These are phyloP conservation scores for Notolepis coatsorum DNA, from an alignment of 2,797 vertebrate genomes.

Conservation along the genomic window DNA sequence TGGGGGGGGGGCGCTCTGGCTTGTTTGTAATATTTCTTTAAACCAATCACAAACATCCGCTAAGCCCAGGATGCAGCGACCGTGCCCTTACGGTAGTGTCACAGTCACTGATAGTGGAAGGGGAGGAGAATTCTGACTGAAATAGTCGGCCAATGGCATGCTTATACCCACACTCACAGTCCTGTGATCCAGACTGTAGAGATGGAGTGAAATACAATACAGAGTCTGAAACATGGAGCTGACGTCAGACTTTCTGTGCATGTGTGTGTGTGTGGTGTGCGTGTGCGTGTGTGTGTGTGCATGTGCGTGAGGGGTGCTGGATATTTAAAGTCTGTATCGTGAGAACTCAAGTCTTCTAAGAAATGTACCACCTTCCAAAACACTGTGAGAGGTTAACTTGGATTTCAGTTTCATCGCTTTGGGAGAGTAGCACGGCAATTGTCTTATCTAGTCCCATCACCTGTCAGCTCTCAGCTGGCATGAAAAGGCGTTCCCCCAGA, in stretches of 20 bases:
- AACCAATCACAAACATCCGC: too few relatives aligned
- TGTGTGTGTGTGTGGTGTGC: neutral
- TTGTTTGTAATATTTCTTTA: too few relatives aligned
- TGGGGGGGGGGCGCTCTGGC: too few relatives aligned
- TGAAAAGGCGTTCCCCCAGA: neutral
- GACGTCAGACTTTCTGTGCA: slow-evolving; percentile 30
- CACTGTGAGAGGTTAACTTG: neutral
- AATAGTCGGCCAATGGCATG: too few relatives aligned
- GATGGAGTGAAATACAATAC: slow-evolving; percentile 33
- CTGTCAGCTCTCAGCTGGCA: neutral
- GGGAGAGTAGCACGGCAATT: neutral
- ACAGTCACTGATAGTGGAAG: too few relatives aligned
- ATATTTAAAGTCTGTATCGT: neutral
- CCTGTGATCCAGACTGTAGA: too few relatives aligned
- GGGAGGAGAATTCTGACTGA: too few relatives aligned
- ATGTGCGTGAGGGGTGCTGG: too few relatives aligned
- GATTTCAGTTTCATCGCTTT: neutral
- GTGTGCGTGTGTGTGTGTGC: neutral
- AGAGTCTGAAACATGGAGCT: slow-evolving; percentile 17
- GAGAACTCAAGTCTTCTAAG: slow-evolving; percentile 8
- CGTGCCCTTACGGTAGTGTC: too few relatives aligned
- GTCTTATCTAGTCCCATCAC: slow-evolving; percentile 1
- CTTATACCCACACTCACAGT: too few relatives aligned
- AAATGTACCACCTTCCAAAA: neutral
- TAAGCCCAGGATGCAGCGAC: too few relatives aligned